Percentiles rank a stretch among this genome's conserved stretches.
Evolutionary conservation across 2,888 invertebrate species (phyloP).

Genomic region (Agrypnus murinus): DNA sequence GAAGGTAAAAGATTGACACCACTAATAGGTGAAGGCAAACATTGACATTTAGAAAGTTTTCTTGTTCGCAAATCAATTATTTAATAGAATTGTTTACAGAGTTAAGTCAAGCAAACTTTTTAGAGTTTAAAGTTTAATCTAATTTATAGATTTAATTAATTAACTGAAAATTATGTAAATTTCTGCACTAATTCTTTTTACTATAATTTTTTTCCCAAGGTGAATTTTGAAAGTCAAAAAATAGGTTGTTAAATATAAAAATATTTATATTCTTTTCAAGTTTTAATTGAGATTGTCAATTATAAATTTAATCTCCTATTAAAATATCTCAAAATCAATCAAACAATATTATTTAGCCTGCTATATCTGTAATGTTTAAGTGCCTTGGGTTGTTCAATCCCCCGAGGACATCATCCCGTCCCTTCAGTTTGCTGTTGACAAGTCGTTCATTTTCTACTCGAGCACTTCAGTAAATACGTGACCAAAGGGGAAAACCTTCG

Average conservation of each 20-base stretch:
- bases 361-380: constrained; percentile 36
- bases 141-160: too few species aligned
- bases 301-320: constrained; percentile 15
- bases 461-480: constrained; percentile 51
- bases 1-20: not conserved
- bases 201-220: too few species aligned
- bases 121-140: not conserved
- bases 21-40: constrained; percentile 1
- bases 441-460: constrained; percentile 54
- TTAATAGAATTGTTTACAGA: not conserved
- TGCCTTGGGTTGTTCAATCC: constrained; percentile 35
- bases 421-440: constrained; percentile 47
- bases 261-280: too few species aligned
- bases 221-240: too few species aligned
- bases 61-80: not conserved
- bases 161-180: too few species aligned
- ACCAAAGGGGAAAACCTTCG: constrained; percentile 50
- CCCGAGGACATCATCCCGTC: constrained; percentile 35
- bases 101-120: not conserved
- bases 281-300: not conserved
- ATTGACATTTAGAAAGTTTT: not conserved
- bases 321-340: constrained; percentile 25
- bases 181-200: too few species aligned
- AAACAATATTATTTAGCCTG: constrained; percentile 27
- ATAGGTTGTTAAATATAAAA: too few species aligned